Conservation (phyloP, 2,113 vertebrate species). For the Puma concolor region DNA sequence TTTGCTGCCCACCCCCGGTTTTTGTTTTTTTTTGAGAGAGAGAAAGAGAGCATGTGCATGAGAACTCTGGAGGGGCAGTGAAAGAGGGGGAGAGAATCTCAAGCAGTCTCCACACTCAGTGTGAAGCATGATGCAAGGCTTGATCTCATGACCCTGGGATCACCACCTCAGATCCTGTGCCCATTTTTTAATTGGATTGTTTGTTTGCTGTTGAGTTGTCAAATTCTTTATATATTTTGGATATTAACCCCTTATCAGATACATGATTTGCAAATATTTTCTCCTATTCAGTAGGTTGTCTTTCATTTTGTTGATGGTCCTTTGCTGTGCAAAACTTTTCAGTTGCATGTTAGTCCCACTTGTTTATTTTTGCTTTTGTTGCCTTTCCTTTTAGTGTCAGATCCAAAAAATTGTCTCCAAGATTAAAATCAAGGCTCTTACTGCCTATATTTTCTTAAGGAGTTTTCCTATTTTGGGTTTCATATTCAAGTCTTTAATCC, state of each 20-base stretch:
- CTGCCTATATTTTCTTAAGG: background rate
- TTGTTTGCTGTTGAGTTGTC: background rate
- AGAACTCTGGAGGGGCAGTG: no score
- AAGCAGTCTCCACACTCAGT: no score
- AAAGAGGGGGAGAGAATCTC: no score
- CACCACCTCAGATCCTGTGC: background rate
- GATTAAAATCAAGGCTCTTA: background rate
- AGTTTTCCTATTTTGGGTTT: background rate
- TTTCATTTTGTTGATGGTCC: background rate
- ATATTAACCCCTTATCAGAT: background rate
- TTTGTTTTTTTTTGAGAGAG: no score
- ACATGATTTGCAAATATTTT: background rate
- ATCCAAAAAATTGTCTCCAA: background rate
- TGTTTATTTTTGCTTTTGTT: background rate
- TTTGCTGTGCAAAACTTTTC: background rate
- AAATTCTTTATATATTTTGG: background rate
- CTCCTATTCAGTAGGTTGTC: background rate
- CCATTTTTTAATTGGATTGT: background rate
- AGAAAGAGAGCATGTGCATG: no score
- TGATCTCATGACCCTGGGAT: no score
- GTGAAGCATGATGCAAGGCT: no score
- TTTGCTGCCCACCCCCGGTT: no score
- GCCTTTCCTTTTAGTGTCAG: background rate
- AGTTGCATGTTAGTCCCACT: background rate
- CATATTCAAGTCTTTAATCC: background rate